Percentiles rank a stretch among this genome's conserved stretches.
Evolutionary conservation across 2,797 vertebrate genomes (phyloP).

Genomic region (Ceryle rudis): DNA sequence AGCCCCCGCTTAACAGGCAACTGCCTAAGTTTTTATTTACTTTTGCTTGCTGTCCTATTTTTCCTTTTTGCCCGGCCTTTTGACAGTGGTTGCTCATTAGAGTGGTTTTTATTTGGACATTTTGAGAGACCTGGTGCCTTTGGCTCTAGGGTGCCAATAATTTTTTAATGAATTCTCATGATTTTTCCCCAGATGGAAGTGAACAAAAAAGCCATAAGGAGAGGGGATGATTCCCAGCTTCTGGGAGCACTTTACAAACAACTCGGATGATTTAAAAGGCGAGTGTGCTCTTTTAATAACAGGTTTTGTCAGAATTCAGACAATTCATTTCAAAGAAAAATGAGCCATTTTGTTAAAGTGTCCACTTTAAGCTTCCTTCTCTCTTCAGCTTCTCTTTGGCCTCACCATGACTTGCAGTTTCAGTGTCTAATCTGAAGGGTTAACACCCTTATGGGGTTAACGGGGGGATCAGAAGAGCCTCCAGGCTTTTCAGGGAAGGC

Average conservation of each 20-base stretch:
- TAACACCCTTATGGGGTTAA: background rate
- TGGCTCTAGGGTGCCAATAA: background rate
- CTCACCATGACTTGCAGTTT: background rate
- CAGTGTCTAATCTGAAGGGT: background rate
- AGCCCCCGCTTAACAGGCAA: background rate
- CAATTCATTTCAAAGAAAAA: constrained; percentile 39
- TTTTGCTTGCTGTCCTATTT: background rate
- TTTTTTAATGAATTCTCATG: constrained; percentile 5
- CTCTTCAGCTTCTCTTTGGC: background rate
- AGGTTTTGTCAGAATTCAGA: constrained; percentile 18
- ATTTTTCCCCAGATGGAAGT: background rate
- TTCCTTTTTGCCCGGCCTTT: background rate
- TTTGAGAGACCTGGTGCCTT: background rate
- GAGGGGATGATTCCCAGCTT: constrained; percentile 4
- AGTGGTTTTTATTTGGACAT: background rate
- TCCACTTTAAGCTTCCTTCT: background rate
- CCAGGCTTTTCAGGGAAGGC: accelerated
- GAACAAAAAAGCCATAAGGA: background rate
- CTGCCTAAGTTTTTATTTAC: background rate
- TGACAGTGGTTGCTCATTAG: background rate
- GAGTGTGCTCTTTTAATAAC: constrained; percentile 19
- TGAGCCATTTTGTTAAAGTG: background rate
- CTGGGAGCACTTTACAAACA: background rate
- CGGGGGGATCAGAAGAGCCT: background rate
- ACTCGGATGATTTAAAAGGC: constrained; percentile 21